Evolutionary conservation across 2,113 vertebrate species (phyloP).

Genomic region (Tringa solitaria): DNA sequence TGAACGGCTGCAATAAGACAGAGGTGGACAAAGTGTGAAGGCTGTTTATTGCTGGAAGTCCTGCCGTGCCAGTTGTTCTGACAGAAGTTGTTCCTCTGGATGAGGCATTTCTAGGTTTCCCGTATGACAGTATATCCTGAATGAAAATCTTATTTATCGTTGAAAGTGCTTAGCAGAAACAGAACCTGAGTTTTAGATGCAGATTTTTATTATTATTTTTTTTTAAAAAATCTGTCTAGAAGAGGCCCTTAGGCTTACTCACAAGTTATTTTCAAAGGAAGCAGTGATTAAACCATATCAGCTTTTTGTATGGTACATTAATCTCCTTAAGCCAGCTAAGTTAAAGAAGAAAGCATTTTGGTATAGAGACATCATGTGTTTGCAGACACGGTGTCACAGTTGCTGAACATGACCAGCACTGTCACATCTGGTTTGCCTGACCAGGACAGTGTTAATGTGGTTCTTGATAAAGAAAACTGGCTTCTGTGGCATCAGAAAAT

Average conservation of each 20-base stretch:
- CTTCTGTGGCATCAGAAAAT: neutral
- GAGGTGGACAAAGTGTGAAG: neutral
- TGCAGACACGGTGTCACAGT: neutral
- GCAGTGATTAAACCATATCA: neutral
- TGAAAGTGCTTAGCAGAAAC: neutral
- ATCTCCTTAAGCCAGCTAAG: neutral
- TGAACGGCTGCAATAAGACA: neutral
- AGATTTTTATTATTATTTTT: neutral
- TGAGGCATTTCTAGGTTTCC: neutral
- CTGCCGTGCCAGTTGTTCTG: neutral
- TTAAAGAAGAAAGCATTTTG: neutral
- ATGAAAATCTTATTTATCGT: neutral
- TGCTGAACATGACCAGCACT: neutral
- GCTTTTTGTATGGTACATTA: neutral
- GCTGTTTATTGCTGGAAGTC: neutral
- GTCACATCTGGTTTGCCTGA: neutral
- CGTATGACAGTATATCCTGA: neutral
- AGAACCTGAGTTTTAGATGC: neutral
- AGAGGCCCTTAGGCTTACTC: neutral
- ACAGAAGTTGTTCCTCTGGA: neutral
- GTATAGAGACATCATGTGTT: neutral
- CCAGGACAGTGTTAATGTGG: neutral
- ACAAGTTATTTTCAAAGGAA: neutral
- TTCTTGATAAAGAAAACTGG: neutral
- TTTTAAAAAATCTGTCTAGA: neutral